These are phyloP conservation scores for Drosophila tsacasi DNA, from an alignment of 1,140 invertebrate genomes.

Conservation along the genomic window DNA sequence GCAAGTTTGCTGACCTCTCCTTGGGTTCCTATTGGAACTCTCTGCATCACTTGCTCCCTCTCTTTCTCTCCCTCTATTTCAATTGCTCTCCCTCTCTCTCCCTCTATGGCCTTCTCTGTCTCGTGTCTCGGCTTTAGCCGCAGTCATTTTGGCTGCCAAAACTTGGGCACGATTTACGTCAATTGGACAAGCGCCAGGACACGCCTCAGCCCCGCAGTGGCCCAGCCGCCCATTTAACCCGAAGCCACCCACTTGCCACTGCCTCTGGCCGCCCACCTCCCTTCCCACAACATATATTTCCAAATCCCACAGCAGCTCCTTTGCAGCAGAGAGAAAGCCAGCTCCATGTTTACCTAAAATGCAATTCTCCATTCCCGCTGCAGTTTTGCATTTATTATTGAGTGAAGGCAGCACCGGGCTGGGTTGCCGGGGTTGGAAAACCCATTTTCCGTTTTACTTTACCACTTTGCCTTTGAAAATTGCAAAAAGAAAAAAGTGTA, in stretches of 20 bases:
- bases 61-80: not conserved
- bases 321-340: not conserved
- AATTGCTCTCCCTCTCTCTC: too few species aligned
- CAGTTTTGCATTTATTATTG: constrained; percentile 75
- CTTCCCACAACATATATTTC: not conserved
- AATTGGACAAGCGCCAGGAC: constrained; percentile 72
- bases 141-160: constrained; percentile 76
- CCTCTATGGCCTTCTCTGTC: constrained; percentile 2
- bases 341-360: constrained; percentile 75
- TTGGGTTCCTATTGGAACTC: not conserved
- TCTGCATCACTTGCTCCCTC: not conserved
- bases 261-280: too few species aligned
- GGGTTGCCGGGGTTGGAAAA: constrained; percentile 6
- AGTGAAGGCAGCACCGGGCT: constrained; percentile 1
- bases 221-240: constrained; percentile 15
- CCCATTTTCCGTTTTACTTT: constrained; percentile 62
- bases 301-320: constrained; percentile 30
- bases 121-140: constrained; percentile 52
- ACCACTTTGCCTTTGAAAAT: constrained; percentile 43
- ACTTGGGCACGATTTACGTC: constrained; percentile 77
- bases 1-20: constrained; percentile 66
- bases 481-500: constrained; percentile 29
- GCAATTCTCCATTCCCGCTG: constrained; percentile 58
- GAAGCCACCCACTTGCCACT: not conserved
- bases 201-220: constrained; percentile 48